phyloP scores from a whole-genome alignment of 2,113 vertebrate species.

The Brachyhypopomus gauderio region DNA sequence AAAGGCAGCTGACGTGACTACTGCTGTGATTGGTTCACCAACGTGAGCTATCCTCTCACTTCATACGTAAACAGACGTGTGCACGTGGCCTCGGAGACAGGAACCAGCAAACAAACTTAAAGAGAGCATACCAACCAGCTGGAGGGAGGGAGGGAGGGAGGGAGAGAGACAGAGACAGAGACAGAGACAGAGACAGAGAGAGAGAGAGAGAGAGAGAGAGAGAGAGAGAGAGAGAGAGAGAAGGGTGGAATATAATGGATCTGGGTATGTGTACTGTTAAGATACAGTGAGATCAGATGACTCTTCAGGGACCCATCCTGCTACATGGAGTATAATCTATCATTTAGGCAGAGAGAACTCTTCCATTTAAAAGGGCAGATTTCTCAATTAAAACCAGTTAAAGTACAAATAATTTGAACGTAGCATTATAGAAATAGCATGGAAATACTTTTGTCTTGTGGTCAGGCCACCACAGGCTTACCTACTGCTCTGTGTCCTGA shows the following conservation, averaged over 20 bases:
- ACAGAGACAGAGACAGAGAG: conserved; percentile 4
- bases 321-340: conserved; percentile 37
- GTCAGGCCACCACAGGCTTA: no score
- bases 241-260: not conserved
- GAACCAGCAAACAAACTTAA: not conserved
- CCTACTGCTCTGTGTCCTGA: no score
- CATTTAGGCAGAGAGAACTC: conserved; percentile 25
- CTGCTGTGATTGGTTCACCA: no score
- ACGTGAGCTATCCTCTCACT: conserved; percentile 2
- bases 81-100: not conserved
- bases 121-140: not conserved
- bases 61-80: not conserved
- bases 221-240: conserved; percentile 10
- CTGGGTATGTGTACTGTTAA: not conserved
- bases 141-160: conserved; percentile 2
- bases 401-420: not conserved
- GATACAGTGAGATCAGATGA: not conserved
- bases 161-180: not conserved
- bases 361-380: not conserved
- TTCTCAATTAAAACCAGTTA: not conserved
- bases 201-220: not conserved
- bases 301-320: not conserved
- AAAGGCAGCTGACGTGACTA: no score
- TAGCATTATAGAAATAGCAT: not conserved
- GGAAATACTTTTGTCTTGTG: no score